Base-by-base conservation (phyloP, 2,888 invertebrate species). In the Platycheirus albimanus region DNA sequence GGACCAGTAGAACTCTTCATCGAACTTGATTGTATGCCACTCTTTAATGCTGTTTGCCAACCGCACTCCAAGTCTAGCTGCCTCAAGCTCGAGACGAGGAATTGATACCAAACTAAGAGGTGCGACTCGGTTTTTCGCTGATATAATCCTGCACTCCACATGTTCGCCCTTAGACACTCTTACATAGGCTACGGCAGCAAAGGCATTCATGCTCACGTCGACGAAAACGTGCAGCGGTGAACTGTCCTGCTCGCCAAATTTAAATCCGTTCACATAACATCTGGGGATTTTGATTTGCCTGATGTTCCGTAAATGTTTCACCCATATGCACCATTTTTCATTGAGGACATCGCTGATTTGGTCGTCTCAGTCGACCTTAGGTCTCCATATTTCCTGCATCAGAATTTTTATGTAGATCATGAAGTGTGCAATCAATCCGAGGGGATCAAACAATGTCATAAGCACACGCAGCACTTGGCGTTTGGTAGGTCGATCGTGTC, bases 401-500 rank as follows among this genome's bases (percentile, higher is more conserved):
- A 47, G 3, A 19, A 45, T 45, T 11, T 13, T 11, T 1, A 2
- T 13, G 11, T 45, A 11, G 3, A 45, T 45, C 5, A 45, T 5
- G 0, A 1, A 45, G 5, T 45, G 2, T 1, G 19, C 19, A 1
- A 45, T 45, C 0, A 20, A 6, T 0, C 11, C 36, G 1, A 19
- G 30, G 13, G 45, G 61, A 2, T 63, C 61, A 1, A 63, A 63
- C 0, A 63, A n/a, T 0, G 13, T 33, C 45, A 63, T 56, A 7
- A 54, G 10, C 0, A 30, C 19, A 0, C 33, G 20, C 19, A 67
- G 17, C 0, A 56, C 36, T 45, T 54, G 54, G 19, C 69, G 54
- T 36, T 69, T 69, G 3, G 69, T 56, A 5, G 69, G 69, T 2
- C 4, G n/a, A 1, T 2, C 2, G 2, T 20, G 11, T 15, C 10